Evolutionary conservation across 35 echinoderm and acorn worm genomes (phyloP).

Genomic region (Chiridota heheva): DNA sequence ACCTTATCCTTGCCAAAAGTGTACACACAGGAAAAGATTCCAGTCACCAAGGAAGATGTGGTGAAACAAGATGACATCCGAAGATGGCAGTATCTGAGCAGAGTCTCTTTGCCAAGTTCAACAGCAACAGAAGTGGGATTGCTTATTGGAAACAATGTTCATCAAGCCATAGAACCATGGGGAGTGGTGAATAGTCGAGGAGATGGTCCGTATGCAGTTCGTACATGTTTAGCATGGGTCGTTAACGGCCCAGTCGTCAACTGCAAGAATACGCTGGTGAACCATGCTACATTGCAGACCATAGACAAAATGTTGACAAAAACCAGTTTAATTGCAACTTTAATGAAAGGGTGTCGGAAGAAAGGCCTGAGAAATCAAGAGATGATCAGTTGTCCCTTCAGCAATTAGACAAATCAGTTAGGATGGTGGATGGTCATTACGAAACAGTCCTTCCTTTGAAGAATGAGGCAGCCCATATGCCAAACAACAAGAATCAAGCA

Average conservation of each 20-base stretch:
- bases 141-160: constrained; percentile 62
- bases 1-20: constrained; percentile 5
- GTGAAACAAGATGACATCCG: constrained; percentile 25
- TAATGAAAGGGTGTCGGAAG: constrained; percentile 18
- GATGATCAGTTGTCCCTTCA: neutral
- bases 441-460: constrained; percentile 30
- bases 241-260: constrained; percentile 28
- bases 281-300: constrained; percentile 6
- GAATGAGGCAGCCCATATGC: too few relatives aligned
- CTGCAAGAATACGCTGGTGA: neutral
- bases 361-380: constrained; percentile 21
- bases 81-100: constrained; percentile 28
- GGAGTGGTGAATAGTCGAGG: constrained; percentile 50
- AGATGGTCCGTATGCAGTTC: constrained; percentile 44
- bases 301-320: constrained; percentile 2
- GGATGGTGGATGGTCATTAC: constrained; percentile 17
- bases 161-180: constrained; percentile 53
- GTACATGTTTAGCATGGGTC: constrained; percentile 43
- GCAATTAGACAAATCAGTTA: constrained; percentile 4
- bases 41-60: constrained; percentile 43
- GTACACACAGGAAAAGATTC: constrained; percentile 31
- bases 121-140: constrained; percentile 54
- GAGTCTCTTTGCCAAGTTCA: constrained; percentile 24
- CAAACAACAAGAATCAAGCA: too few relatives aligned
- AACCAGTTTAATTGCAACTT: constrained; percentile 26